phyloP scores from a whole-genome alignment of 1,140 invertebrate genomes.

The Pseudomyrmex dendroicus region DNA sequence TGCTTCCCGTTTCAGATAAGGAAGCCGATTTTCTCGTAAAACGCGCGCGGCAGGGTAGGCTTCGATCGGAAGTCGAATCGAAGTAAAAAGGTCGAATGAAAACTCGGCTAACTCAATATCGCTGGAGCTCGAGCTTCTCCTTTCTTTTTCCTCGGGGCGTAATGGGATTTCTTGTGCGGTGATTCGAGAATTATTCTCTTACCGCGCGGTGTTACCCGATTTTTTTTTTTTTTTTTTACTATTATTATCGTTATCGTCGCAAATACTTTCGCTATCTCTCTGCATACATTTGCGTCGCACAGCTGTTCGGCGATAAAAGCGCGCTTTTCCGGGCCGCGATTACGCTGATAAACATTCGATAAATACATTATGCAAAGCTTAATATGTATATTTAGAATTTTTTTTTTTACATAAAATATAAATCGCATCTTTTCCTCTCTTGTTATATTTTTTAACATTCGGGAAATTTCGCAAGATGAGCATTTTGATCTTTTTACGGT shows the following conservation, averaged over 20 bases:
- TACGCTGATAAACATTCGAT: no score
- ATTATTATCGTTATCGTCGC: conserved; percentile 65
- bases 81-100: conserved; percentile 82
- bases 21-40: conserved; percentile 69
- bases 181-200: conserved; percentile 81
- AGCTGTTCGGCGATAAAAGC: background rate
- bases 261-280: conserved; percentile 26
- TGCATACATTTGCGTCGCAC: background rate
- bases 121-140: conserved; percentile 73
- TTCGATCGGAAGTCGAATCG: conserved; percentile 80
- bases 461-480: no score
- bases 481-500: no score
- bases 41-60: conserved; percentile 66
- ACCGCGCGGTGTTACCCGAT: conserved; percentile 68
- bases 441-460: no score
- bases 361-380: no score
- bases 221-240: conserved; percentile 67
- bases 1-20: conserved; percentile 62
- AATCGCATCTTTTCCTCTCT: no score
- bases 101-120: conserved; percentile 84
- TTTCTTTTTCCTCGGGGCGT: conserved; percentile 78
- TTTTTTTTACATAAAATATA: no score
- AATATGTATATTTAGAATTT: no score
- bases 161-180: conserved; percentile 83
- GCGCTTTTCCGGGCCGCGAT: no score